Percentiles rank a stretch among this genome's conserved stretches.
Evolutionary conservation across 2,888 invertebrate species (phyloP).

Genomic region (Amphipyra berbera): DNA sequence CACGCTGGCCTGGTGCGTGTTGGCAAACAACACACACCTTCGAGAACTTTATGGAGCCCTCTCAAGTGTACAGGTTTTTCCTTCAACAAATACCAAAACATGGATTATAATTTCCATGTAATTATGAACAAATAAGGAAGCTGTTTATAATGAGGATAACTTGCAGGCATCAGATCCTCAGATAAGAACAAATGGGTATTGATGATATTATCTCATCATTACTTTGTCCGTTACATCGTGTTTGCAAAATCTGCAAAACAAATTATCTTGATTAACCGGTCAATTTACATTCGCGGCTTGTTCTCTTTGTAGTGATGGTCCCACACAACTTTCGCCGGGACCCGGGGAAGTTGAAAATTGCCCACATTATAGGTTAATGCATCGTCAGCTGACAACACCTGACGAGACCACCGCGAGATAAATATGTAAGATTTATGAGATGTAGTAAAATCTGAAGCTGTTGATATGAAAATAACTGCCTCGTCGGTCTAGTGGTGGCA

Average conservation of each 20-base stretch:
- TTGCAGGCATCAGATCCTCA: conserved; percentile 5
- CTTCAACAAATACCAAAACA: no score
- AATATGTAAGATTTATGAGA: conserved; percentile 52
- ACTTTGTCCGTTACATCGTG: conserved; percentile 4
- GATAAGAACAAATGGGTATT: conserved; percentile 21
- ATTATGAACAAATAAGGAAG: conserved; percentile 5
- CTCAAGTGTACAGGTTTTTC: no score
- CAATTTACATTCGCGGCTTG: conserved; percentile 51
- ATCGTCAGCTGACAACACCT: conserved; percentile 45
- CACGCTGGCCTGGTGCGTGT: no score
- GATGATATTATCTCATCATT: conserved; percentile 27
- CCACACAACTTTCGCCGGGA: conserved; percentile 48
- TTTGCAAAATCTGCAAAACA: conserved; percentile 26
- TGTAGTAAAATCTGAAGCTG: conserved; percentile 33
- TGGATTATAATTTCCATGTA: no score
- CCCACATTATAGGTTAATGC: conserved; percentile 65
- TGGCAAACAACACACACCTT: no score
- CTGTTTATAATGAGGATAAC: conserved; percentile 5
- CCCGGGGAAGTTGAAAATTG: conserved; percentile 62
- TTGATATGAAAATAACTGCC: no score
- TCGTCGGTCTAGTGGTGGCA: no score
- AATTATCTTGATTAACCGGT: conserved; percentile 52
- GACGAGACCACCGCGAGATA: conserved; percentile 53
- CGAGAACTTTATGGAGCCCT: no score
- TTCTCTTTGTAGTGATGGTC: conserved; percentile 50